These are phyloP conservation scores for Heliothis subflexa DNA, from an alignment of 1,140 invertebrate species.

Conservation along the genomic window DNA sequence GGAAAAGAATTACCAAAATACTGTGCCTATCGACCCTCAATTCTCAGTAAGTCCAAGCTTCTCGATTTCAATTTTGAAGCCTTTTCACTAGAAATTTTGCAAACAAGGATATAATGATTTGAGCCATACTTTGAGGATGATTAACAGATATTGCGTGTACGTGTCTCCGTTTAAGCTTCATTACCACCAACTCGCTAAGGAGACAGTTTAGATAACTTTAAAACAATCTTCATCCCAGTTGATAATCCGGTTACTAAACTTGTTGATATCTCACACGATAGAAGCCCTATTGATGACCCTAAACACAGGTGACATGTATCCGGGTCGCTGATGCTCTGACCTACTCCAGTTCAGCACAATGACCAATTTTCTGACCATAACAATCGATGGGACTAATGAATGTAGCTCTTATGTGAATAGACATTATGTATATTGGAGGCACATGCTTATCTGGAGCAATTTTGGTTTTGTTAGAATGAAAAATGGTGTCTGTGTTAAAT, in stretches of 20 bases:
- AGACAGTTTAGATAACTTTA: background rate
- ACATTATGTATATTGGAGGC: background rate
- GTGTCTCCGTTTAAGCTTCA: no score
- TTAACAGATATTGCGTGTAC: no score
- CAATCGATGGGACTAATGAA: slow-evolving; percentile 32
- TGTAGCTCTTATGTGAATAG: slow-evolving; percentile 4
- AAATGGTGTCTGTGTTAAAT: background rate
- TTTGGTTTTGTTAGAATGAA: background rate
- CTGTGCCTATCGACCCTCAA: no score
- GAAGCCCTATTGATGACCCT: slow-evolving; percentile 4
- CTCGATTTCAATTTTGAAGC: no score
- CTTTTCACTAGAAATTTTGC: no score
- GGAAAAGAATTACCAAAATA: no score
- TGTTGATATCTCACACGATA: background rate
- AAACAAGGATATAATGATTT: no score
- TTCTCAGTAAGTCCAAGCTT: no score
- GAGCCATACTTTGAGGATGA: no score
- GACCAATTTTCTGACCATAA: slow-evolving; percentile 21
- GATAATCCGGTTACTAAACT: background rate
- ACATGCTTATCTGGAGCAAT: background rate
- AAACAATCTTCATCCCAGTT: background rate
- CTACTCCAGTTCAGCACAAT: slow-evolving; percentile 31
- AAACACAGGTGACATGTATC: slow-evolving; percentile 34
- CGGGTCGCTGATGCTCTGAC: slow-evolving; percentile 20
- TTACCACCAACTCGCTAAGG: no score